phyloP scores from a whole-genome alignment of 2,113 vertebrate species.

The Xyrauchen texanus region DNA sequence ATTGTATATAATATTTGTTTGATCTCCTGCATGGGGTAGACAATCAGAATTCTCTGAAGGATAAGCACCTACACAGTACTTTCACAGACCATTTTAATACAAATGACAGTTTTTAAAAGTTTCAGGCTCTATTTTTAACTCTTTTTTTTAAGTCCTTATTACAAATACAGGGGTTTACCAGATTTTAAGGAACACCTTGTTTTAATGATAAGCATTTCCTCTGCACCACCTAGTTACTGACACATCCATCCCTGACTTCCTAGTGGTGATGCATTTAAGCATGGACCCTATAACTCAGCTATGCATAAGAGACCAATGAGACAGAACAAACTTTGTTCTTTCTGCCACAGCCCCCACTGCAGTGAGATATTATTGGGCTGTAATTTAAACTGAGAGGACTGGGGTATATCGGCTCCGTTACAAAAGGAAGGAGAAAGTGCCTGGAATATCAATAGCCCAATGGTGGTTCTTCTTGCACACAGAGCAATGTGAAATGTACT shows the following conservation, averaged over 20 bases:
- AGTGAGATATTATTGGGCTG: slow-evolving; percentile 46
- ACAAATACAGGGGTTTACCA: too few relatives aligned
- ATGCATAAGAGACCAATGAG: slow-evolving; percentile 44
- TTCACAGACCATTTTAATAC: too few relatives aligned
- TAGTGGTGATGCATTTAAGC: slow-evolving; percentile 10
- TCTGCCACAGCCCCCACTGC: slow-evolving; percentile 19
- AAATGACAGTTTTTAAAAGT: too few relatives aligned
- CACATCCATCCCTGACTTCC: background rate
- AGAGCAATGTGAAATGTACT: slow-evolving; percentile 37
- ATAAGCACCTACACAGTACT: too few relatives aligned
- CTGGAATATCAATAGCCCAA: slow-evolving; percentile 54
- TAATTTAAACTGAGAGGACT: slow-evolving; percentile 51
- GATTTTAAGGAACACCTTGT: too few relatives aligned
- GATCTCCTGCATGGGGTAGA: too few relatives aligned
- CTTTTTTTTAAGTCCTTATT: too few relatives aligned
- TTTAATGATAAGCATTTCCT: background rate
- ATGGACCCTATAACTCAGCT: slow-evolving; percentile 30
- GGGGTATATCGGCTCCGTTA: slow-evolving; percentile 47
- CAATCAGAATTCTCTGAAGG: too few relatives aligned
- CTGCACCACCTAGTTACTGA: too few relatives aligned
- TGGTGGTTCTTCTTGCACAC: slow-evolving; percentile 1
- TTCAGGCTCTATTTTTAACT: too few relatives aligned
- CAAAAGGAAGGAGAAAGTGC: slow-evolving; percentile 20
- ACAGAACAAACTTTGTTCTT: slow-evolving; percentile 25
- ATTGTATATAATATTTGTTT: too few relatives aligned